Conservation (phyloP, 2,888 invertebrate species). For the Xestobium rufovillosum region DNA sequence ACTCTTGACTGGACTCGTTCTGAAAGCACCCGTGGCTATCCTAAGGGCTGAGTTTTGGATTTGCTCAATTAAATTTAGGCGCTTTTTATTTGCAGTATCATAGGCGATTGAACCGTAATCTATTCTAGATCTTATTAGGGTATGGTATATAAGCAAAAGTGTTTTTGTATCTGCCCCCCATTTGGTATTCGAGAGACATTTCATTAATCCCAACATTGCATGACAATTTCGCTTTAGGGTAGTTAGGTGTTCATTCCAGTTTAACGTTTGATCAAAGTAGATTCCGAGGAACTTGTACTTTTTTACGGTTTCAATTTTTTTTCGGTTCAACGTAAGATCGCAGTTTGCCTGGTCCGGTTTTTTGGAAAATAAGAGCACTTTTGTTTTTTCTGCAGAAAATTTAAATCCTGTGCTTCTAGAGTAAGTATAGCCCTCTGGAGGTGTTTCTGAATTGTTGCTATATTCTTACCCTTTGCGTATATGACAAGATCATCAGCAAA, state of each 20-base stretch:
- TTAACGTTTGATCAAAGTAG: neutral
- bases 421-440: neutral
- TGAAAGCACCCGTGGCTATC: slow-evolving; percentile 9
- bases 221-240: neutral
- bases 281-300: neutral
- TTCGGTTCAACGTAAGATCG: neutral
- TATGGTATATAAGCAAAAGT: neutral
- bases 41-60: slow-evolving; percentile 9
- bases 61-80: neutral
- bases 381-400: slow-evolving; percentile 3
- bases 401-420: neutral
- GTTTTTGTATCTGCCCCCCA: slow-evolving; percentile 3
- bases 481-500: slow-evolving; percentile 9
- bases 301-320: neutral
- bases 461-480: slow-evolving; percentile 5
- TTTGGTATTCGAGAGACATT: neutral
- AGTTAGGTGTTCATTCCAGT: neutral
- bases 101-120: slow-evolving; percentile 4
- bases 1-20: slow-evolving; percentile 8
- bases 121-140: neutral
- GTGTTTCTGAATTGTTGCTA: neutral
- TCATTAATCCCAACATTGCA: neutral
- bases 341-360: neutral
- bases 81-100: slow-evolving; percentile 2
- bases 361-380: neutral